Percentiles rank a stretch among this genome's conserved stretches.
Conservation (phyloP, 2,888 invertebrate genomes). For the Eutolmus rufibarbis region DNA sequence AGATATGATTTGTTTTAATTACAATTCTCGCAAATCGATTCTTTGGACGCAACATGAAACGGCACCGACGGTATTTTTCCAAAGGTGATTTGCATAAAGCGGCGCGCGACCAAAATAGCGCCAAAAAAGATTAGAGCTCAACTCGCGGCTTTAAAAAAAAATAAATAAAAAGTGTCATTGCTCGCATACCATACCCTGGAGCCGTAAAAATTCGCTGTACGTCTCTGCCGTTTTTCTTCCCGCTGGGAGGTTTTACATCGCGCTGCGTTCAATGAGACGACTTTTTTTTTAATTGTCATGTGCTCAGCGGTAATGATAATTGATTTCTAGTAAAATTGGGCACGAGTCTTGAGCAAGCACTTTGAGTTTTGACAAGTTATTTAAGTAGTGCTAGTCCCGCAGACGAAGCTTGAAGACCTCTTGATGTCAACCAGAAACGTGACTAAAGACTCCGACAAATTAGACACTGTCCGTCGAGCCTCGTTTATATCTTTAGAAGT, state of each 20-base stretch:
- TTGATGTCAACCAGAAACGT: not conserved
- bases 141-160: not conserved
- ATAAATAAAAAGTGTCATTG: not conserved
- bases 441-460: constrained; percentile 7
- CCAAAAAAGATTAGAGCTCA: not conserved
- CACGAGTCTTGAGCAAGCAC: constrained; percentile 1
- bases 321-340: not conserved
- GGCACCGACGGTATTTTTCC: not conserved
- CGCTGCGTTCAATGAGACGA: not conserved
- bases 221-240: not conserved
- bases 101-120: not conserved
- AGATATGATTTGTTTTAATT: constrained; percentile 1
- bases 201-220: not conserved
- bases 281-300: not conserved
- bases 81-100: not conserved
- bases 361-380: constrained; percentile 6
- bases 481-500: not conserved
- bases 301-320: not conserved
- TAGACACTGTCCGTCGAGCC: not conserved
- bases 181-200: not conserved
- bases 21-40: not conserved
- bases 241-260: not conserved
- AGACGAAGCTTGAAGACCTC: not conserved
- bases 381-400: not conserved
- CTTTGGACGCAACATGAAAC: not conserved